Conservation (phyloP, 2,113 vertebrate genomes). For the Taurulus bubalis region DNA sequence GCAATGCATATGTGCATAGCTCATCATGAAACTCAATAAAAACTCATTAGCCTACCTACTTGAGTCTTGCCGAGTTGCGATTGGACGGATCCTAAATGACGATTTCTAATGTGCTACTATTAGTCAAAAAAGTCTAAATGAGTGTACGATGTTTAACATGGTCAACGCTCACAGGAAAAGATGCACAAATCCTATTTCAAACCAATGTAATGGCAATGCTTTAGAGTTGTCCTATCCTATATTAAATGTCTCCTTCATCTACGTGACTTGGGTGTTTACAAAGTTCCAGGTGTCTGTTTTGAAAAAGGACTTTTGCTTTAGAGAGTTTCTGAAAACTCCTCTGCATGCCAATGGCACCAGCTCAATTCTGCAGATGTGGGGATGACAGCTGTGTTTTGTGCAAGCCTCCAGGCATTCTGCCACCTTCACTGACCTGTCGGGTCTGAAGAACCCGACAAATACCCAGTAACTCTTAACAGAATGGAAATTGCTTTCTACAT, state of each 20-base stretch:
- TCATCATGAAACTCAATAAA: not conserved
- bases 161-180: not conserved
- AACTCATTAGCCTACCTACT: not conserved
- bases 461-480: constrained; percentile 42
- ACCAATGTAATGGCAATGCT: not conserved
- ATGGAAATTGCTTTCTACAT: constrained; percentile 54
- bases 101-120: not conserved
- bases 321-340: constrained; percentile 39
- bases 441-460: constrained; percentile 44
- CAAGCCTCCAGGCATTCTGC: constrained; percentile 60
- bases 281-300: constrained; percentile 34
- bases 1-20: not conserved
- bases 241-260: not conserved
- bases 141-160: not conserved
- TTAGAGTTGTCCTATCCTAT: constrained; percentile 5
- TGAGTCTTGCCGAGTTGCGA: not conserved
- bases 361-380: constrained; percentile 42
- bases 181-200: not conserved
- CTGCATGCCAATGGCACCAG: constrained; percentile 46
- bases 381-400: constrained; percentile 58
- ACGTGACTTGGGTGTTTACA: not conserved
- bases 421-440: constrained; percentile 68
- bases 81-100: not conserved
- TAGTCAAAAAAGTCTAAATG: not conserved
- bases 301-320: constrained; percentile 42